Evolutionary conservation across 2,113 vertebrate genomes (phyloP).

Genomic region (Ochotona curzoniae): DNA sequence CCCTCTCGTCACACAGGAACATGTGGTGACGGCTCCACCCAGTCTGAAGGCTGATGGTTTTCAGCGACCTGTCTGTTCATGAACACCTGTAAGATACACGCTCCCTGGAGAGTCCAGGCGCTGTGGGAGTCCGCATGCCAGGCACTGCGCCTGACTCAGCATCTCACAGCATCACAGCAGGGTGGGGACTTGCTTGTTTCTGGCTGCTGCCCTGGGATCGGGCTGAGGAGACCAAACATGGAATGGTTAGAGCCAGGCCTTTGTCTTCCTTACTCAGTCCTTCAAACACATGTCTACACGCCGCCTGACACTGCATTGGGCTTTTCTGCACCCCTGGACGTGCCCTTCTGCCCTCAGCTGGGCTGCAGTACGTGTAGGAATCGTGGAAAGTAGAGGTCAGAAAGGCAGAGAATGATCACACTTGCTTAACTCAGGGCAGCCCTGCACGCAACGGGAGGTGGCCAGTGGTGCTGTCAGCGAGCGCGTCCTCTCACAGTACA

Average conservation of each 20-base stretch:
- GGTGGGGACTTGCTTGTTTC: not conserved
- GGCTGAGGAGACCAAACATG: no score
- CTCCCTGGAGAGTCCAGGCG: no score
- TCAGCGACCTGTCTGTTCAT: no score
- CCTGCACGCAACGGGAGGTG: constrained; percentile 48
- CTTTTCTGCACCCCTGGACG: not conserved
- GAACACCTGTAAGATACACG: no score
- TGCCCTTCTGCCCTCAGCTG: not conserved
- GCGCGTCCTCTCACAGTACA: constrained; percentile 58
- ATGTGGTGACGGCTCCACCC: no score
- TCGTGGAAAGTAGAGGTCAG: constrained; percentile 10
- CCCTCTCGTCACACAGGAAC: no score
- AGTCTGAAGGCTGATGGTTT: no score
- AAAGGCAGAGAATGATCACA: constrained; percentile 45
- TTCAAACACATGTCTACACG: not conserved
- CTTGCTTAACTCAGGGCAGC: constrained; percentile 23
- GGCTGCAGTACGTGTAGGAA: not conserved
- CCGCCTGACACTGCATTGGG: not conserved
- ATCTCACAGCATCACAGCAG: no score
- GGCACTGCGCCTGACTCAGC: no score
- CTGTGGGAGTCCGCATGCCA: no score
- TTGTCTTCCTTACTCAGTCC: not conserved
- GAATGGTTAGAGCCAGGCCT: no score
- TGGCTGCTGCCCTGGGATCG: rapidly evolving
- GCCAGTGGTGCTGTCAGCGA: not conserved